Evolutionary conservation across 2,888 invertebrate species (phyloP).

Genomic region (Xylota sylvarum): DNA sequence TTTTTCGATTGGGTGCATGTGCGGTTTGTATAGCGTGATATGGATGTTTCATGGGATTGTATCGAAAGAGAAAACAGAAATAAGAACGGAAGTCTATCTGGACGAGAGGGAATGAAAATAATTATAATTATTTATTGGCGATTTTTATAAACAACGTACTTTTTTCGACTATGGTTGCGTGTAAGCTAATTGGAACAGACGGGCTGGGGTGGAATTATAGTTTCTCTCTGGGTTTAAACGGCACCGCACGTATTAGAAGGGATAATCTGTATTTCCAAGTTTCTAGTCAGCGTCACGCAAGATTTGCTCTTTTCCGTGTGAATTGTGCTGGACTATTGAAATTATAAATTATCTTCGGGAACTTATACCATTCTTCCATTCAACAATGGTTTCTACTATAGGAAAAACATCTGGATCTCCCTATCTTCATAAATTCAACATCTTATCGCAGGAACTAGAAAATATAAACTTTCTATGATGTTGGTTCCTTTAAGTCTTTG

Average conservation of each 20-base stretch:
- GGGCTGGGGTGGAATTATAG: constrained; percentile 25
- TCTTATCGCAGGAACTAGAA: no score
- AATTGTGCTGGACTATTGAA: no score
- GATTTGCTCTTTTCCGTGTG: no score
- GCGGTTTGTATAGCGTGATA: constrained; percentile 17
- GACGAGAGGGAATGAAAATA: neutral
- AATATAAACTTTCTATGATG: no score
- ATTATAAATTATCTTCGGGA: no score
- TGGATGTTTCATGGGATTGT: constrained; percentile 9
- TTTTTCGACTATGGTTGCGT: constrained; percentile 35
- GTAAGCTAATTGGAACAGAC: constrained; percentile 49
- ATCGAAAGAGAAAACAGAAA: neutral
- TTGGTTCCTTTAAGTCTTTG: no score
- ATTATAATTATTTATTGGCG: neutral
- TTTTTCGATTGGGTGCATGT: constrained; percentile 27
- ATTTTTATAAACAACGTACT: constrained; percentile 21
- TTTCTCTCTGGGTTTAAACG: constrained; percentile 1
- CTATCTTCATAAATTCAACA: no score
- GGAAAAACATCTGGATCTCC: no score
- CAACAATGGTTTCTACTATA: no score
- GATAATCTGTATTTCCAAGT: no score
- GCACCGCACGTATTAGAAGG: neutral
- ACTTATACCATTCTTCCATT: no score
- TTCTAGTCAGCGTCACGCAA: no score
- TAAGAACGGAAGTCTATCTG: constrained; percentile 46